Conservation (phyloP, 2,888 invertebrate species). For the Leptinotarsa haldemani region DNA sequence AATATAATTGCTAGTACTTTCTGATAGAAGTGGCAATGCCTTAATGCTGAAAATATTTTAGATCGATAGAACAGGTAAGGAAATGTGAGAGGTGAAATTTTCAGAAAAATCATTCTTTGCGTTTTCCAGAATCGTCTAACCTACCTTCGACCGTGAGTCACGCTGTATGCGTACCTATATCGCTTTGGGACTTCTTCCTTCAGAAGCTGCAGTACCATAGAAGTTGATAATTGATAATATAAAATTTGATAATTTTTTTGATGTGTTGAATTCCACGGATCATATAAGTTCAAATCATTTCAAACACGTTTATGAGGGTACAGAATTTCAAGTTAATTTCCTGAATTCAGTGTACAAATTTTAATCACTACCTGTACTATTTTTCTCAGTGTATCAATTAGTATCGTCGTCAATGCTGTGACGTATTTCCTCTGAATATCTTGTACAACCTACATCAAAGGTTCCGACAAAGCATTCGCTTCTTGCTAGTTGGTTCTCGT, state of each 20-base stretch:
- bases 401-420: neutral
- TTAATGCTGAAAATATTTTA: too few relatives aligned
- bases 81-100: too few relatives aligned
- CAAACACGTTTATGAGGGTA: neutral
- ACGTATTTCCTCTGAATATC: slow-evolving; percentile 1
- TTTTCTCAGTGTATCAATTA: slow-evolving; percentile 1
- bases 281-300: neutral
- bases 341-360: neutral
- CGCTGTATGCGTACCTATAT: too few relatives aligned
- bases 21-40: too few relatives aligned
- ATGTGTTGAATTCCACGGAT: slow-evolving; percentile 6
- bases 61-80: too few relatives aligned
- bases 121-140: too few relatives aligned
- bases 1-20: too few relatives aligned
- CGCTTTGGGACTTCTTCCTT: too few relatives aligned
- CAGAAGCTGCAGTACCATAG: slow-evolving; percentile 3
- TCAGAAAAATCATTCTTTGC: too few relatives aligned
- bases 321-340: neutral
- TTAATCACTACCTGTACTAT: too few relatives aligned
- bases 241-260: neutral
- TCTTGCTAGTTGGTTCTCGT: neutral
- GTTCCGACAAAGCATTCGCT: neutral
- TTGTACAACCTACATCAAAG: neutral
- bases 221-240: neutral
- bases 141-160: too few relatives aligned